Base-by-base conservation (phyloP, 2,797 vertebrate species). In the Cyclura pinguis region DNA sequence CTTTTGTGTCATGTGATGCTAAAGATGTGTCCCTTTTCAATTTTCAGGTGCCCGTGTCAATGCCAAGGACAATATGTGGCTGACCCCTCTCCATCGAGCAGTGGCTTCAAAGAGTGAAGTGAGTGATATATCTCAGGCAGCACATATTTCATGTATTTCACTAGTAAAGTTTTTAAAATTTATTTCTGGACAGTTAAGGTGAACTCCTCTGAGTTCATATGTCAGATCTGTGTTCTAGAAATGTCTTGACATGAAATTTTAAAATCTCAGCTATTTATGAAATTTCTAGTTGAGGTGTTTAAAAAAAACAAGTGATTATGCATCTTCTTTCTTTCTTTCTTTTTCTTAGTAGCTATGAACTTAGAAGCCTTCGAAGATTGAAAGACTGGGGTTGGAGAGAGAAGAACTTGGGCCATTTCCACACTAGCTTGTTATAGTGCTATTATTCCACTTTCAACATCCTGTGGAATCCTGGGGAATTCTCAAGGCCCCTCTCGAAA, bases 21-120 rank as follows among this genome's bases (percentile, higher is more conserved):
- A 52, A 89, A 87, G 42, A 87, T 38, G 27, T 69, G 86, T 96
- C 69, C 91, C 67, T 69, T 7, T 95, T 97, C 96, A 50, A 92
- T 92, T 96, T 96, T 87, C 96, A 99, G 99, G 99, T 0, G 98
- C 99, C 80, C 98, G 99, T 73, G 99, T 99, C 85, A 99, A 99
- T 92, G 99, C 99, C 97, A 99, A 99, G 98, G 99, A 99, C 93
- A 99, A 98, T 89, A 99, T 99, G 99, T 99, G 99, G 99, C 97
- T 99, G 95, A 99, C 99, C 62, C 99, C 99, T 78, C 98, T 99
- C 35, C 99, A 99, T 95, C 98, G 99, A 4, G 98, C 99, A 0
- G 98, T 99, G 93, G 99, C 99, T 72, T 99, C 99, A 80, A 98
- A 98, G 92, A 99, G 98, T 52, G 99, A 99, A 97, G 99, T 99